Evolutionary conservation across 2,888 invertebrate genomes (phyloP).

Genomic region (Synergus umbraculus): DNA sequence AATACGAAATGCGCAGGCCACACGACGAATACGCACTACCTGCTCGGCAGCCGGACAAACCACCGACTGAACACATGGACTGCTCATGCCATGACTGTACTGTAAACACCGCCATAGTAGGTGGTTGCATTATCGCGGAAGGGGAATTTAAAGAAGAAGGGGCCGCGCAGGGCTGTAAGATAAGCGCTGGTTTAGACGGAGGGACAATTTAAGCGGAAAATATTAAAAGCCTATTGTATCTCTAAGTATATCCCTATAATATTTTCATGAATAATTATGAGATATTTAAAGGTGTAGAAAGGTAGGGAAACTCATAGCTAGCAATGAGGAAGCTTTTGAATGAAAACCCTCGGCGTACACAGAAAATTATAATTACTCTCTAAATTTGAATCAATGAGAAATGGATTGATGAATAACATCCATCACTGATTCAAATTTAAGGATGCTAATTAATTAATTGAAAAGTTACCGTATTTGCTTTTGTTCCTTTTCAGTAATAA

Average conservation of each 20-base stretch:
- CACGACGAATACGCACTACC: slow-evolving; percentile 58
- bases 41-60: slow-evolving; percentile 63
- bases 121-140: slow-evolving; percentile 40
- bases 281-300: too few species aligned
- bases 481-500: too few species aligned
- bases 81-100: slow-evolving; percentile 66
- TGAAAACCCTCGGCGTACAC: too few species aligned
- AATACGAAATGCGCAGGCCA: slow-evolving; percentile 51
- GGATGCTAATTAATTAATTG: too few species aligned
- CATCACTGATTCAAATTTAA: too few species aligned
- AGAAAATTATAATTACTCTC: too few species aligned
- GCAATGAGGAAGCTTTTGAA: too few species aligned
- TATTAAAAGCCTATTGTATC: background rate
- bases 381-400: too few species aligned
- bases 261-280: background rate
- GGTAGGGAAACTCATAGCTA: too few species aligned
- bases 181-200: background rate
- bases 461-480: too few species aligned
- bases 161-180: slow-evolving; percentile 21
- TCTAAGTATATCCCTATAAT: background rate
- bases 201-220: slow-evolving; percentile 1
- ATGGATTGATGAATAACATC: too few species aligned
- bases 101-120: slow-evolving; percentile 69
- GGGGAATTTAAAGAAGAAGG: slow-evolving; percentile 36
- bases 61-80: slow-evolving; percentile 74